phyloP scores from a whole-genome alignment of 2,888 invertebrate genomes.

The Calliphora vomitoria region DNA sequence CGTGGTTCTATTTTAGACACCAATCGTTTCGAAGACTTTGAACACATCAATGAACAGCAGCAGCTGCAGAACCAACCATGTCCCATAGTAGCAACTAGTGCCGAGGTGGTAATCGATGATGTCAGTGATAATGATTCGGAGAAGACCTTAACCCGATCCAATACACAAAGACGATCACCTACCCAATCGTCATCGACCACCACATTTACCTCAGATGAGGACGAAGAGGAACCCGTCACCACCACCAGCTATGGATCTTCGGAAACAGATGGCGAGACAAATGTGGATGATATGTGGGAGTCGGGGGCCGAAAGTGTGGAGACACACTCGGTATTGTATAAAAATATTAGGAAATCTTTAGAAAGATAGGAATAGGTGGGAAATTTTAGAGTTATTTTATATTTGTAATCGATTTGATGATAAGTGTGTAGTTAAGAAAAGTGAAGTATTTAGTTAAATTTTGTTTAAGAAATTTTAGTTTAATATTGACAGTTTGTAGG shows the following conservation, averaged over 20 bases:
- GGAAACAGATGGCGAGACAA: conserved; percentile 88
- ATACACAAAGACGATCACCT: conserved; percentile 68
- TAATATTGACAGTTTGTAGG: neutral
- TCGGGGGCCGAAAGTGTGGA: conserved; percentile 95
- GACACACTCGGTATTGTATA: conserved; percentile 94
- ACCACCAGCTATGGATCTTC: conserved; percentile 86
- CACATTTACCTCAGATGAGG: conserved; percentile 62
- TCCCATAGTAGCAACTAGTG: neutral
- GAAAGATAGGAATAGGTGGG: conserved; percentile 49
- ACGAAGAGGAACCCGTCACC: conserved; percentile 87
- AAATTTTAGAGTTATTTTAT: too few relatives aligned
- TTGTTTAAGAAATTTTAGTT: neutral
- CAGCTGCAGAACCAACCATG: neutral
- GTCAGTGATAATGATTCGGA: conserved; percentile 81
- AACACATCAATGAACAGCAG: conserved; percentile 79
- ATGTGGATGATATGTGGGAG: conserved; percentile 92
- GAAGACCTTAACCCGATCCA: conserved; percentile 79
- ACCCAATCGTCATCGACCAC: conserved; percentile 75
- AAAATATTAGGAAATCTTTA: conserved; percentile 87
- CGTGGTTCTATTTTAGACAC: conserved; percentile 75
- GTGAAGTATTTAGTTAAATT: neutral
- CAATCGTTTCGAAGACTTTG: conserved; percentile 79
- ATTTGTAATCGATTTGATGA: too few relatives aligned
- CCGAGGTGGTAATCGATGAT: conserved; percentile 68
- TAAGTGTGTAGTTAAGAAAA: neutral